phyloP scores from a whole-genome alignment of 2,113 vertebrate genomes.

The Drymodes brunneopygia region DNA sequence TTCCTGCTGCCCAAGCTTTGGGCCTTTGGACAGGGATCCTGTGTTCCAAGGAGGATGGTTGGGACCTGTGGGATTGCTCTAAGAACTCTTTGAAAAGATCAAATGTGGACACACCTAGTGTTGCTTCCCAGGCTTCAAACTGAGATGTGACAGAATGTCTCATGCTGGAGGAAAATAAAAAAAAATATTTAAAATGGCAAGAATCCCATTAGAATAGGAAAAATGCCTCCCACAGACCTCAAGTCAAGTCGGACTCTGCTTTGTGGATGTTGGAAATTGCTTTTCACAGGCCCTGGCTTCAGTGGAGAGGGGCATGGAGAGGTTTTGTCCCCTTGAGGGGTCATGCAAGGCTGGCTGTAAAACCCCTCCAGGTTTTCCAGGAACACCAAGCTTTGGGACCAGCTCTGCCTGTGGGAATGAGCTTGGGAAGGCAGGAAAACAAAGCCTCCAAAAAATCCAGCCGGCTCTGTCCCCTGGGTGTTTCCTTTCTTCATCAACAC shows the following conservation, averaged over 20 bases:
- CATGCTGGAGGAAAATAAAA: not conserved
- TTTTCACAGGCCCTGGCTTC: not conserved
- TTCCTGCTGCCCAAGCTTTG: not conserved
- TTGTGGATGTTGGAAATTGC: not conserved
- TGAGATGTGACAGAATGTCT: not conserved
- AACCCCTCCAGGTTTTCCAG: not conserved
- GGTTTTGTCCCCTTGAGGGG: not conserved
- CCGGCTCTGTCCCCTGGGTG: not conserved
- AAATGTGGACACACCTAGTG: not conserved
- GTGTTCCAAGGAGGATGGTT: not conserved
- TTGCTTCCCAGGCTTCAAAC: not conserved
- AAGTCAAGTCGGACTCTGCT: not conserved
- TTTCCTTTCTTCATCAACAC: not conserved
- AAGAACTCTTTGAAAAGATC: not conserved
- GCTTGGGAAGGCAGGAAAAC: not conserved
- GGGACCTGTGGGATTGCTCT: not conserved
- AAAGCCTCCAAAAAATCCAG: not conserved
- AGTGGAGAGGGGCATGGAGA: not conserved
- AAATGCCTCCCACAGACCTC: fast-evolving
- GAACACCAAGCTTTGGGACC: not conserved
- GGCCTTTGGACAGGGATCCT: not conserved
- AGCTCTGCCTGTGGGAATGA: not conserved
- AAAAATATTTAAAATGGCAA: not conserved
- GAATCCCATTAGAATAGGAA: not conserved
- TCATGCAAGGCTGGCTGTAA: not conserved